Evolutionary conservation across 2,888 invertebrate species (phyloP).

Genomic region (Chloroclysta siterata): DNA sequence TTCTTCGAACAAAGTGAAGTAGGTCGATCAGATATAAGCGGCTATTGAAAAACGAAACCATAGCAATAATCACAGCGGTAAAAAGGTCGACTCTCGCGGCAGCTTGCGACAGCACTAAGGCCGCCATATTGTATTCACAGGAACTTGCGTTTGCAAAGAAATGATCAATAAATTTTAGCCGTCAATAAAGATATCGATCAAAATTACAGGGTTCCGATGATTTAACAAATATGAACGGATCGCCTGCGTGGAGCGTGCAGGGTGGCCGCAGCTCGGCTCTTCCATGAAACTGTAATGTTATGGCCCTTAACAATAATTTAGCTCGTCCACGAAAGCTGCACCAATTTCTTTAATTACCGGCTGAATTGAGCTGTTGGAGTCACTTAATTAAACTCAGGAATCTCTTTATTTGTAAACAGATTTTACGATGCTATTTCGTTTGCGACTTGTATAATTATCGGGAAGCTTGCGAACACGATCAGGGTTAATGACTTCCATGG

Average conservation of each 20-base stretch:
- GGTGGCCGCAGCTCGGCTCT: slow-evolving; percentile 73
- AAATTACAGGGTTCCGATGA: slow-evolving; percentile 84
- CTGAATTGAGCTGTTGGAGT: slow-evolving; percentile 67
- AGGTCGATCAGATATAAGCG: slow-evolving; percentile 79
- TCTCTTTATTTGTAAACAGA: slow-evolving; percentile 66
- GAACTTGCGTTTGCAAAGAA: slow-evolving; percentile 78
- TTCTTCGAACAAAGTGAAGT: slow-evolving; percentile 74
- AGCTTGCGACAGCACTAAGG: slow-evolving; percentile 70
- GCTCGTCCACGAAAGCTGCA: slow-evolving; percentile 68
- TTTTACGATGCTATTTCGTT: slow-evolving; percentile 64
- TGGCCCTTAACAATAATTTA: slow-evolving; percentile 75
- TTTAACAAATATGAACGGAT: slow-evolving; percentile 82
- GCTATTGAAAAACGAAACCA: slow-evolving; percentile 82
- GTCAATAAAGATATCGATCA: slow-evolving; percentile 85
- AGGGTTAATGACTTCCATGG: slow-evolving; percentile 64
- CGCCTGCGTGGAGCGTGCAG: slow-evolving; percentile 68
- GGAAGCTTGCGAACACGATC: slow-evolving; percentile 58
- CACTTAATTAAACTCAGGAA: slow-evolving; percentile 70
- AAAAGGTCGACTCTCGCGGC: slow-evolving; percentile 67
- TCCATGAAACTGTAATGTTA: slow-evolving; percentile 79
- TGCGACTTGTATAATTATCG: slow-evolving; percentile 54
- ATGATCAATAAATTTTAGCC: slow-evolving; percentile 82
- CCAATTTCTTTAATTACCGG: slow-evolving; percentile 75
- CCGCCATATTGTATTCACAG: slow-evolving; percentile 74
- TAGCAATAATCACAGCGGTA: slow-evolving; percentile 74